Percentiles rank a stretch among this genome's conserved stretches.
phyloP scores from a whole-genome alignment of 2,797 vertebrate genomes.

The Masticophis lateralis region DNA sequence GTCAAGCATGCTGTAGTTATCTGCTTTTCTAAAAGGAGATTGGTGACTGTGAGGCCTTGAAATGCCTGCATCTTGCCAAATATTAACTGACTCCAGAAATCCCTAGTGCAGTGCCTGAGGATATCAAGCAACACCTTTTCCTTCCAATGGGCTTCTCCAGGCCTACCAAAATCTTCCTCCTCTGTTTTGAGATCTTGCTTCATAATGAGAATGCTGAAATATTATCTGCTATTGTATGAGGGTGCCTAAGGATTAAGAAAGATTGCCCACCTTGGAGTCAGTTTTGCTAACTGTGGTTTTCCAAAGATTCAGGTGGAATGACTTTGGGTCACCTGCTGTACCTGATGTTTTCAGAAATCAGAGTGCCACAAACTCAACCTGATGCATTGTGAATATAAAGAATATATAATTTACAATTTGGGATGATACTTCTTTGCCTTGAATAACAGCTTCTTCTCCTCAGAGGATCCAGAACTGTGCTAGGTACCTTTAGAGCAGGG shows the following conservation, averaged over 20 bases:
- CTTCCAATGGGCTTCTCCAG: not conserved
- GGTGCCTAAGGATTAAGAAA: not conserved
- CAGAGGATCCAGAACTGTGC: not conserved
- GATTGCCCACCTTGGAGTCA: not conserved
- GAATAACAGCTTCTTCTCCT: not conserved
- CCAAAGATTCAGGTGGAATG: not conserved
- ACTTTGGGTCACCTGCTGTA: not conserved
- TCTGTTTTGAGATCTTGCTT: not conserved
- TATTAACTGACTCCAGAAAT: not conserved
- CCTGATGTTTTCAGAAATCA: not conserved
- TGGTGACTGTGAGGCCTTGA: not conserved
- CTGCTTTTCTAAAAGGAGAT: not conserved
- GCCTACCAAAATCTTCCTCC: not conserved
- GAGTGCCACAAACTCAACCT: not conserved
- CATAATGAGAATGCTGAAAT: not conserved
- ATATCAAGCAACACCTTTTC: not conserved
- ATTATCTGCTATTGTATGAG: not conserved
- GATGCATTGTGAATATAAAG: not conserved
- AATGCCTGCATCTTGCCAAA: not conserved
- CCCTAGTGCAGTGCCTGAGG: not conserved
- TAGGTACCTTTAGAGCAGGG: too few species aligned
- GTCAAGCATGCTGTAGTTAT: not conserved
- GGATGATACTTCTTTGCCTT: not conserved
- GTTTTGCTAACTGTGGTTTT: not conserved
- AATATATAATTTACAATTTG: not conserved